Base-by-base conservation (phyloP, 2,888 invertebrate genomes). In the Platynereis dumerilii region DNA sequence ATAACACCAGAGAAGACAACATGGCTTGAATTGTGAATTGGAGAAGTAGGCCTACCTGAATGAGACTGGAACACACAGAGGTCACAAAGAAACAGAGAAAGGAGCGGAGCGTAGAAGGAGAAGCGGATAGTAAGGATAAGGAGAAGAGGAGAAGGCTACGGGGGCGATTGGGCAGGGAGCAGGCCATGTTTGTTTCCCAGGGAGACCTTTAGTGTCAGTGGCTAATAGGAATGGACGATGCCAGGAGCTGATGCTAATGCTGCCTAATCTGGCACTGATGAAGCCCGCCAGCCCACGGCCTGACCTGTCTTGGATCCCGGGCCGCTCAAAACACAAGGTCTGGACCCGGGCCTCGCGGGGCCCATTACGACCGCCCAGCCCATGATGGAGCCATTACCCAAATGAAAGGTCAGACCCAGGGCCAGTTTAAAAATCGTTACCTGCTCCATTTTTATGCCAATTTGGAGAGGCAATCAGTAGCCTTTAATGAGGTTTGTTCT, bases 171-270 rank as follows among this genome's bases (percentile, higher is more conserved):
- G 5, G 34, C 34, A 34, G 34, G 34, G 34, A 34, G 34, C 34
- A 34, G 12, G 34, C 34, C 34, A 34, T 34, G 34, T 34, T 34
- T 34, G 34, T 34, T 34, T 34, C 64, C 48, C 26, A 24, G 34
- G 24, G 22, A 22, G 26, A 22, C 52, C 22, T 53, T 44, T 57
- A 58, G 42, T 66, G 66, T 66, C 57, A 52, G 34, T 54, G 53
- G 12, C 34, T 66, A 66, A 66, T 66, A 58, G 58, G 58, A 62
- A 66, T 54, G 62, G 58, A 66, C 62, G 66, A 53, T 28, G 34
- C 54, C 26, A 26, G 39, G 48, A 20, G 54, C 61, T 15, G 29
- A 24, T 24, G 27, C 57, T 66, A 64, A 66, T 63, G 56, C 45
- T 12, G 54, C 17, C 58, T 66, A 66, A 66, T 66, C 66, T 45